Percentiles rank a stretch among this genome's conserved stretches.
These are phyloP conservation scores for Papilio glaucus DNA, from an alignment of 1,140 invertebrate genomes.

Conservation along the genomic window DNA sequence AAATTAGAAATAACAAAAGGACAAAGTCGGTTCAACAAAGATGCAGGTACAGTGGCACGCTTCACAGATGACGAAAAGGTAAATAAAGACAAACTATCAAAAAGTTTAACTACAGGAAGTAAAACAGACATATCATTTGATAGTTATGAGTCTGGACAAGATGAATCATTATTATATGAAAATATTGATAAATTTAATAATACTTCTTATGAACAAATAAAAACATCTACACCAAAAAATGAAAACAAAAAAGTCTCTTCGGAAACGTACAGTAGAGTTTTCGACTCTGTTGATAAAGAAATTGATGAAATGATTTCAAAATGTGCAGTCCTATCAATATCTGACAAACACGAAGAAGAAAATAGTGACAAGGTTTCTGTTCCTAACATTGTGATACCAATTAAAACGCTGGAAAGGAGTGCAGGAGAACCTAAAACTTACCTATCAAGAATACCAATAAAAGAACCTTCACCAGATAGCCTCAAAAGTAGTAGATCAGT, in stretches of 20 bases:
- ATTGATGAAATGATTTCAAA: conserved; percentile 31
- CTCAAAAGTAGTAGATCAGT: background rate
- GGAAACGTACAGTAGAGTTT: background rate
- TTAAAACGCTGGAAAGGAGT: background rate
- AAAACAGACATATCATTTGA: conserved; percentile 4
- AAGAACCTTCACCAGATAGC: conserved; percentile 2
- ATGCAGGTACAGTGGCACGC: background rate
- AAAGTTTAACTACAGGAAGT: background rate
- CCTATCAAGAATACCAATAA: conserved; percentile 10
- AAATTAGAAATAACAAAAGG: conserved; percentile 1
- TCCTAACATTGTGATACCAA: background rate
- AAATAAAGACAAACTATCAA: background rate
- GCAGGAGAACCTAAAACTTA: background rate
- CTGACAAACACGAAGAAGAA: conserved; percentile 10
- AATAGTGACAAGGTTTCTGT: background rate
- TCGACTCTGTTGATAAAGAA: conserved; percentile 21
- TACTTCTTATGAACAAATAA: conserved; percentile 52
- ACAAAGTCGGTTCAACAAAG: background rate
- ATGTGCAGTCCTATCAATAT: conserved; percentile 25
- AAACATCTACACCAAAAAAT: conserved; percentile 59
- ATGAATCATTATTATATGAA: conserved; percentile 25
- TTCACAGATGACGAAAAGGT: background rate
- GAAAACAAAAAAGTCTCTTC: conserved; percentile 19
- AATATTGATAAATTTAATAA: conserved; percentile 42
- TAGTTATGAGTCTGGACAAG: background rate